phyloP scores from a whole-genome alignment of 2,888 invertebrate genomes.

The Diplazon laetatorius region DNA sequence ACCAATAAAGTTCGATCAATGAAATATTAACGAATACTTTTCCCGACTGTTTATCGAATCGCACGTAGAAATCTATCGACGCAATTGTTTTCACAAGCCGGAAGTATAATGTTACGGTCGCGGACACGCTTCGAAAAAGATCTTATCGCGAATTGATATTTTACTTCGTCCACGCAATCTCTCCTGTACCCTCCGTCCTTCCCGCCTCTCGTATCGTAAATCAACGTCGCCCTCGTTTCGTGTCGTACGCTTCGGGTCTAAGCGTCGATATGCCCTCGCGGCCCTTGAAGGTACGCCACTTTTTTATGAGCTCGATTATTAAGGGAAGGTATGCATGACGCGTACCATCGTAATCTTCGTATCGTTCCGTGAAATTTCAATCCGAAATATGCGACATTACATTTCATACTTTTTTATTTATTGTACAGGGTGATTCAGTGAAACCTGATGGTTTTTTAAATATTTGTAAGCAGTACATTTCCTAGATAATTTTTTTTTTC shows the following conservation, averaged over 20 bases:
- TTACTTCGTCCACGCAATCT: slow-evolving; percentile 29
- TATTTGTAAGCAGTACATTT: too few species aligned
- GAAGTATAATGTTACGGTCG: slow-evolving; percentile 52
- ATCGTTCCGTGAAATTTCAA: slow-evolving; percentile 66
- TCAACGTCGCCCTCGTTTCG: slow-evolving; percentile 43
- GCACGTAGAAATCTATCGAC: slow-evolving; percentile 37
- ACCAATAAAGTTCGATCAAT: background rate
- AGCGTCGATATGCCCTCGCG: slow-evolving; percentile 59
- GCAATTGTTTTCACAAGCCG: slow-evolving; percentile 49
- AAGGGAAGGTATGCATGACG: slow-evolving; percentile 69
- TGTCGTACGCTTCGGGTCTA: slow-evolving; percentile 51
- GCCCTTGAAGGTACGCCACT: slow-evolving; percentile 48
- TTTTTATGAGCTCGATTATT: slow-evolving; percentile 71
- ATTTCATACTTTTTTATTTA: slow-evolving; percentile 4
- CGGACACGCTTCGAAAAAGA: slow-evolving; percentile 3
- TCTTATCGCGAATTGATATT: slow-evolving; percentile 62
- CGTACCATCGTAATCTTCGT: slow-evolving; percentile 30
- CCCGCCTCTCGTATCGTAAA: background rate
- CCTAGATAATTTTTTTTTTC: too few species aligned
- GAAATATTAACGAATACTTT: slow-evolving; percentile 15
- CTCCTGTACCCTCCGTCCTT: slow-evolving; percentile 6
- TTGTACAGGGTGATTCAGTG: too few species aligned
- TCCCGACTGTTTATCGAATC: slow-evolving; percentile 19
- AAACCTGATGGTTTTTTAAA: too few species aligned
- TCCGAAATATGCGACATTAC: slow-evolving; percentile 48